phyloP scores from a whole-genome alignment of 2,797 vertebrate species.

The Myotis daubentonii region DNA sequence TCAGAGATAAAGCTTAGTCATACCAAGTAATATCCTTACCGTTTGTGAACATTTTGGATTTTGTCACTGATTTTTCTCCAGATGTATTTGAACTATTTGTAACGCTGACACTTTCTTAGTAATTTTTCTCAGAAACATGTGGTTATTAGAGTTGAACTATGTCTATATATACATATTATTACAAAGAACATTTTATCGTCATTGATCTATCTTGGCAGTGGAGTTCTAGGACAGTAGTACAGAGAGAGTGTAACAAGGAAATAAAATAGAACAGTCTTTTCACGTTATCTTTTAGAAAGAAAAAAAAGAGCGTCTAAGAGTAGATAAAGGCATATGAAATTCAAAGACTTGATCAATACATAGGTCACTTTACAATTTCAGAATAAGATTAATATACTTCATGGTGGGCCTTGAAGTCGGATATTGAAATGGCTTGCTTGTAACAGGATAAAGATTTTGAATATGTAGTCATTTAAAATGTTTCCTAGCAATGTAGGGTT shows the following conservation, averaged over 20 bases:
- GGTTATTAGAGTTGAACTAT: constrained; percentile 45
- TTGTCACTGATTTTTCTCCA: constrained; percentile 60
- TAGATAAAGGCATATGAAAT: constrained; percentile 23
- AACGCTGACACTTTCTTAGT: constrained; percentile 37
- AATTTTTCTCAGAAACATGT: constrained; percentile 55
- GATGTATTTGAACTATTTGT: constrained; percentile 57
- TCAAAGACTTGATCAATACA: not conserved
- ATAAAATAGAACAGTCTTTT: constrained; percentile 49
- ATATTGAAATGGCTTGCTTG: constrained; percentile 36
- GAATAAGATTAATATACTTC: constrained; percentile 6
- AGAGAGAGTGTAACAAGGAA: constrained; percentile 34
- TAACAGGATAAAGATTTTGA: constrained; percentile 7
- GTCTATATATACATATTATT: not conserved
- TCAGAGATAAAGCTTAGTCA: constrained; percentile 62
- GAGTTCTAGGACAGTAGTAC: not conserved
- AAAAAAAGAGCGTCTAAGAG: not conserved
- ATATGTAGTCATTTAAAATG: constrained; percentile 1
- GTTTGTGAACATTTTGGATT: constrained; percentile 62
- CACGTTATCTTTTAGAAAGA: not conserved
- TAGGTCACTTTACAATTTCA: constrained; percentile 21
- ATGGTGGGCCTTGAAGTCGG: not conserved
- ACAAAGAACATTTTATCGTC: constrained; percentile 2
- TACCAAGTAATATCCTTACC: constrained; percentile 59
- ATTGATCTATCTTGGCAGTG: not conserved
- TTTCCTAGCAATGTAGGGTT: not conserved